Base-by-base conservation (phyloP, 1,140 invertebrate genomes). In the Zaprionus lachaisei region DNA sequence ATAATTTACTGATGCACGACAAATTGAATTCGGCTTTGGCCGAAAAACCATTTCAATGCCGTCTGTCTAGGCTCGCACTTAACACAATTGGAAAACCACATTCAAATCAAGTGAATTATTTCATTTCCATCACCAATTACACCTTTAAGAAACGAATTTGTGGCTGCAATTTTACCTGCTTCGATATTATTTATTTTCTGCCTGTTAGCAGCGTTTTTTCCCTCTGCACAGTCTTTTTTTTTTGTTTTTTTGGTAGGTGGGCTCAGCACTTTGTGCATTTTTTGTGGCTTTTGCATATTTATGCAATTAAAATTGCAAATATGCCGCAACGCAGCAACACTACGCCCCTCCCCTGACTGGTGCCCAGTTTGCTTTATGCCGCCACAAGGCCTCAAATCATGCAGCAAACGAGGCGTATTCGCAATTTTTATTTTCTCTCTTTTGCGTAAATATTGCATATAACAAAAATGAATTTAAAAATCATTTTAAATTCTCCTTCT, bases 301-400 rank as follows among this genome's bases (percentile, higher is more conserved):
- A 77, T 77, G 70, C 74, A 77, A 77, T 77, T 77, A 77, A 77
- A 77, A 62, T 77, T 77, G 74, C 74, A 77, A 77, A 77, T 77
- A 67, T 73, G 69, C 72, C 58, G 67, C 64, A 56, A 64, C 34
- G 37, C 54, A 26, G 37, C 37, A 20, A 54, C 56, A 41, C 51
- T 47, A 49, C 34, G 15, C 14, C 28, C n/a, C 14, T 22, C n/a
- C 17, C n/a, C 6, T 22, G 12, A 12, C 7, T 22, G n/a, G n/a
- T 0, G 0, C 14, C 3, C 34, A 31, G 12, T 15, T 41, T 14
- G 38, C 22, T 4, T 5, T 24, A 47, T 41, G 28, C 2, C 37
- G 3, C 17, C 44, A 70, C 28, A 72, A 54, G 31, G 22, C 55
- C 63, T 49, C 41, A 75, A 74, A 75, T 77, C 74, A 71, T 24